Base-by-base conservation (phyloP, 2,888 invertebrate genomes). In the Caenorhabditis sp. region DNA sequence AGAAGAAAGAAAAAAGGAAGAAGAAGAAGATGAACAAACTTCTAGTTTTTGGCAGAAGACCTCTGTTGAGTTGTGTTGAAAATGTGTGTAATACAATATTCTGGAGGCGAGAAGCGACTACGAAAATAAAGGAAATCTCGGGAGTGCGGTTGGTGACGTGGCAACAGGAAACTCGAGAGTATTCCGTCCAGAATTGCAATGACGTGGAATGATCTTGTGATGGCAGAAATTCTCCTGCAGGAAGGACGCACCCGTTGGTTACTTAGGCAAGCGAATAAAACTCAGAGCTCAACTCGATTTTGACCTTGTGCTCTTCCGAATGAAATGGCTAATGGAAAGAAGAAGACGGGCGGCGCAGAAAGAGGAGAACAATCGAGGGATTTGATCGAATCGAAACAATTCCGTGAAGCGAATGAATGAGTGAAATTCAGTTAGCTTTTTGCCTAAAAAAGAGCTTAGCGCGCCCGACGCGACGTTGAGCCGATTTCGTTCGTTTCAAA, bases 71-170 rank as follows among this genome's bases (percentile, higher is more conserved):
- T 55, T 55, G n/a, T 35, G 56, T 53, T 43, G 39, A 46, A 59
- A 59, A 50, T 37, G 59, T 48, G 32, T 15, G 59, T 59, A 59
- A 59, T 45, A 46, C 48, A 27, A 48, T 48, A 48, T 43, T 24
- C n/a, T n/a, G n/a, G n/a, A n/a, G n/a, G 22, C 17, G 11, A 43
- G 43, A 43, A 43, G 22, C n/a, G n/a, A n/a, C n/a, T n/a, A 17
- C 17, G 41, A 6, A 13, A 9, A 43, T 6, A 8, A 15, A 41
- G 20, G 17, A 41, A 17, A 22, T 13, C 3, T 9, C 8, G 37
- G 11, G 43, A 43, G 2, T 20, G 22, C 37, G 5, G 37, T 8
- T 3, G 5, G 11, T 37, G 37, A 8, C 37, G 37, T 37, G 37
- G 37, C 6, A 37, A 37, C 37, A 6, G n/a, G 8, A 9, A 3